Percentiles rank a stretch among this genome's conserved stretches.
Evolutionary conservation across 2,113 vertebrate species (phyloP).

Genomic region (Illadopsis cleaveri): DNA sequence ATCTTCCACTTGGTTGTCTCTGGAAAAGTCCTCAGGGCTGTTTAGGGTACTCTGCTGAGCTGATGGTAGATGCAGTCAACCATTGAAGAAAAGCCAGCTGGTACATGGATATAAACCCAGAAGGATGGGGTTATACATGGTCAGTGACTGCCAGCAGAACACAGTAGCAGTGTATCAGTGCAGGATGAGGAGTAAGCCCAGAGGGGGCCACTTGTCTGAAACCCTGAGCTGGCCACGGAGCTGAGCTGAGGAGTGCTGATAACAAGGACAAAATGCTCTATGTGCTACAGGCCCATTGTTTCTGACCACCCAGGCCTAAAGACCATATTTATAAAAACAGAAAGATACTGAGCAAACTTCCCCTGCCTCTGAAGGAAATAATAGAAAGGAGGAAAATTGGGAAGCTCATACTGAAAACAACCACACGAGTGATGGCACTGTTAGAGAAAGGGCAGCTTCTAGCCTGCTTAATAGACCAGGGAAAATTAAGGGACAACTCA

Average conservation of each 20-base stretch:
- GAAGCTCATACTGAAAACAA: neutral
- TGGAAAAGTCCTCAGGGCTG: neutral
- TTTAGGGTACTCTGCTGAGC: neutral
- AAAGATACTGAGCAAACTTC: neutral
- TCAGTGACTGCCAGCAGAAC: neutral
- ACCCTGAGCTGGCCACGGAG: neutral
- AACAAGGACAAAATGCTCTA: neutral
- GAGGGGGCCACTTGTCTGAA: neutral
- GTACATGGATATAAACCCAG: neutral
- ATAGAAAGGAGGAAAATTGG: neutral
- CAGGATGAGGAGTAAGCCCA: neutral
- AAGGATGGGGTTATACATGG: neutral
- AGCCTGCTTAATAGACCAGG: neutral
- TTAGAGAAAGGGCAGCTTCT: neutral
- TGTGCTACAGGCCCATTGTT: accelerated
- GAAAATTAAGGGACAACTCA: neutral
- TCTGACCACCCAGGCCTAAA: neutral
- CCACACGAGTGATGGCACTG: neutral
- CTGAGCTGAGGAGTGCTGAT: neutral
- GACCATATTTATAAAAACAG: neutral
- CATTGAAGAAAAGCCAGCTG: neutral
- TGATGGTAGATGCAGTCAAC: neutral
- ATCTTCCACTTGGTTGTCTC: neutral
- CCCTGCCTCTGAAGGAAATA: neutral
- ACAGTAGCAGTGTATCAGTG: neutral